phyloP scores from a whole-genome alignment of 2,888 invertebrate genomes.

The Leptura quadrifasciata region DNA sequence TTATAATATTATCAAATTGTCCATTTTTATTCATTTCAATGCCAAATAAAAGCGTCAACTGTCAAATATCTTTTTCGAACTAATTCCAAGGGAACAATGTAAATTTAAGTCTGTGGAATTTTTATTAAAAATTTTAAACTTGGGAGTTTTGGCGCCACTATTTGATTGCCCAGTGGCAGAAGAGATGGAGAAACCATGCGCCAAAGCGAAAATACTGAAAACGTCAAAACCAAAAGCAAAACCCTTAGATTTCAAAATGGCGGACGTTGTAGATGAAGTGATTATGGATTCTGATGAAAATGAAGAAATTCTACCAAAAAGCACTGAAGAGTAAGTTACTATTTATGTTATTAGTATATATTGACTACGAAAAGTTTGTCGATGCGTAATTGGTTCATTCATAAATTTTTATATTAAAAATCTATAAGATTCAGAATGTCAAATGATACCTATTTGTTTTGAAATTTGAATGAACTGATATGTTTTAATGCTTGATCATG shows the following conservation, averaged over 20 bases:
- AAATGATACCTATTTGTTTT: slow-evolving; percentile 1
- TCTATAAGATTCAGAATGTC: neutral
- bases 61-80: slow-evolving; percentile 30
- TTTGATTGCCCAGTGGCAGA: neutral
- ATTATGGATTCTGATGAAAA: slow-evolving; percentile 69
- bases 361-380: neutral
- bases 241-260: slow-evolving; percentile 63
- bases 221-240: slow-evolving; percentile 26
- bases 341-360: neutral
- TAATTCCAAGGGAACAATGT: slow-evolving; percentile 21
- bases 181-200: slow-evolving; percentile 37
- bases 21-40: slow-evolving; percentile 26
- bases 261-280: slow-evolving; percentile 69
- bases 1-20: slow-evolving; percentile 37
- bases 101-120: slow-evolving; percentile 30
- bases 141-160: neutral
- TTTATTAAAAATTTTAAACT: neutral
- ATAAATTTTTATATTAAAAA: neutral
- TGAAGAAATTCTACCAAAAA: slow-evolving; percentile 70
- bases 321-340: slow-evolving; percentile 71
- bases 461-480: neutral
- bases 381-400: no score
- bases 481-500: neutral
- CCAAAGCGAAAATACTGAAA: slow-evolving; percentile 7
- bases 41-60: neutral